Percentiles rank a stretch among this genome's conserved stretches.
phyloP scores from a whole-genome alignment of 53 echinoderm and acorn worm species.

The Holothuria scabra region DNA sequence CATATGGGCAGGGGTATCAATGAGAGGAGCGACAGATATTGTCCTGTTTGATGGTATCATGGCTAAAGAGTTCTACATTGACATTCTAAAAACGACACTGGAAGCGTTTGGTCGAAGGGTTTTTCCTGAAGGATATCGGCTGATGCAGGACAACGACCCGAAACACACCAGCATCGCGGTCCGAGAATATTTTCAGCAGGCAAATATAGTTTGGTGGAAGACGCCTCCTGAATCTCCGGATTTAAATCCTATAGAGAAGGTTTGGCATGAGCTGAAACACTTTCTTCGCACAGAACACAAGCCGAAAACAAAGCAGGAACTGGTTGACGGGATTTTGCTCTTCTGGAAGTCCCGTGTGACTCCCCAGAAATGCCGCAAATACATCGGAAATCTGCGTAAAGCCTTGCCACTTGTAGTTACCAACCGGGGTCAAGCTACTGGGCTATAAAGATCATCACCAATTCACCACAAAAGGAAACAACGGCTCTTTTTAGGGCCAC shows the following conservation, averaged over 20 bases:
- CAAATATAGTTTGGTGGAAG: slow-evolving; percentile 56
- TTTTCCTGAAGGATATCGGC: slow-evolving; percentile 59
- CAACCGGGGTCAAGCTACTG: slow-evolving; percentile 39
- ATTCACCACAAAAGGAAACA: neutral
- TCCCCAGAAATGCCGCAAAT: slow-evolving; percentile 41
- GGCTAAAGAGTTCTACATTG: slow-evolving; percentile 61
- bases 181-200: slow-evolving; percentile 37
- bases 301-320: slow-evolving; percentile 48
- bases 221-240: slow-evolving; percentile 70
- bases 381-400: slow-evolving; percentile 61
- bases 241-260: slow-evolving; percentile 74
- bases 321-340: slow-evolving; percentile 46
- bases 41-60: slow-evolving; percentile 63
- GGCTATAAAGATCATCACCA: slow-evolving; percentile 1
- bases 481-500: slow-evolving; percentile 57
- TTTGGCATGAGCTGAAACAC: slow-evolving; percentile 65
- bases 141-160: slow-evolving; percentile 77
- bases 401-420: slow-evolving; percentile 52
- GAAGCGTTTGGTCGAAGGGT: slow-evolving; percentile 30
- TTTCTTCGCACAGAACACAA: slow-evolving; percentile 51
- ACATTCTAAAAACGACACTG: slow-evolving; percentile 52
- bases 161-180: slow-evolving; percentile 61
- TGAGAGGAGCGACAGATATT: slow-evolving; percentile 50
- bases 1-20: slow-evolving; percentile 67
- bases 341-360: slow-evolving; percentile 59